Percentiles rank a stretch among this genome's conserved stretches.
These are phyloP conservation scores for Mactra quadrangularis DNA, from an alignment of 1,140 invertebrate species.

Conservation along the genomic window DNA sequence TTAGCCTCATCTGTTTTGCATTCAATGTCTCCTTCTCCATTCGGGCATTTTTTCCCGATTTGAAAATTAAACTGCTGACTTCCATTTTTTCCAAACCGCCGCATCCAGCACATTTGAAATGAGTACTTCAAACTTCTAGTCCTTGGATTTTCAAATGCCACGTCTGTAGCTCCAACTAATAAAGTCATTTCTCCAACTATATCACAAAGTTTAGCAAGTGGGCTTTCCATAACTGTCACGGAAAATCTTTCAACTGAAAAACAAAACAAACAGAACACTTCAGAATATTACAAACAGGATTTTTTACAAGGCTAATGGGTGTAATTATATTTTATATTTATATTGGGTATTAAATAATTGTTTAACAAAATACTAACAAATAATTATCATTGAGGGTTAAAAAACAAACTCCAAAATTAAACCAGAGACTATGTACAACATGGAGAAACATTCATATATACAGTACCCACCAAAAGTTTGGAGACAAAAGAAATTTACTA, in stretches of 20 bases:
- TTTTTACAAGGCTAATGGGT: neutral
- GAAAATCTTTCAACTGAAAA: slow-evolving; percentile 31
- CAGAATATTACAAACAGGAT: neutral
- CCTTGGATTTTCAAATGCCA: slow-evolving; percentile 40
- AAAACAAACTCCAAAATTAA: too few species aligned
- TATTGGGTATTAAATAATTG: neutral
- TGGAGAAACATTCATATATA: too few species aligned
- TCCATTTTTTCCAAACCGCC: slow-evolving; percentile 44
- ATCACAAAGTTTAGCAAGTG: slow-evolving; percentile 40
- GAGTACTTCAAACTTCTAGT: slow-evolving; percentile 27
- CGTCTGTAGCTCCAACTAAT: neutral
- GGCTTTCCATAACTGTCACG: slow-evolving; percentile 17
- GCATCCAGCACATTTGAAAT: slow-evolving; percentile 46
- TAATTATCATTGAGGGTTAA: too few species aligned
- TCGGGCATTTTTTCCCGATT: slow-evolving; percentile 46
- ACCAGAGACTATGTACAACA: too few species aligned
- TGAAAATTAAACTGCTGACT: slow-evolving; percentile 21
- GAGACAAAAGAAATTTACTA: too few species aligned
- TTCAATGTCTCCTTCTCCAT: slow-evolving; percentile 28
- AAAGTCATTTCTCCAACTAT: slow-evolving; percentile 38
- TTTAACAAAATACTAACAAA: neutral
- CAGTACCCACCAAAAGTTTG: too few species aligned
- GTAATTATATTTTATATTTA: neutral
- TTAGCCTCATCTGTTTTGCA: slow-evolving; percentile 13
- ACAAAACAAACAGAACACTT: neutral